Conservation (phyloP, 2,113 vertebrate species). For the Malurus cyaneus region DNA sequence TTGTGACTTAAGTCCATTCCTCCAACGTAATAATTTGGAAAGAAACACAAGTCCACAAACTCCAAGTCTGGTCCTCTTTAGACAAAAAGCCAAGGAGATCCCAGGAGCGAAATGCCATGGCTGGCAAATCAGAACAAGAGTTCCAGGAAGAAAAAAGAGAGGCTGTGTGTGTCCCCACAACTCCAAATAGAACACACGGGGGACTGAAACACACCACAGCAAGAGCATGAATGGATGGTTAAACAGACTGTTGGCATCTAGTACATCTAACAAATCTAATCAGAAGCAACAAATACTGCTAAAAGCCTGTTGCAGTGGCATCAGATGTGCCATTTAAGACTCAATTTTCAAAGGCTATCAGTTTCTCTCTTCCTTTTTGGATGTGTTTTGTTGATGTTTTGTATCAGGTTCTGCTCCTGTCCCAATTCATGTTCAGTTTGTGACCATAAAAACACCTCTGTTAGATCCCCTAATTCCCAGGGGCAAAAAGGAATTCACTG, state of each 20-base stretch:
- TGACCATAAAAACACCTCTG: not conserved
- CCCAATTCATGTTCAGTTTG: not conserved
- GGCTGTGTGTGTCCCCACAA: not conserved
- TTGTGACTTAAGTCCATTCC: not conserved
- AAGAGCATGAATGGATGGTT: slow-evolving; percentile 10
- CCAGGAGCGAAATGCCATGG: not conserved
- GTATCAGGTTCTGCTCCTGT: not conserved
- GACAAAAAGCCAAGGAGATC: not conserved
- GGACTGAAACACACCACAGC: not conserved
- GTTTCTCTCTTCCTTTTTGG: not conserved
- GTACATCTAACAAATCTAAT: slow-evolving; percentile 37
- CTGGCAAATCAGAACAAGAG: not conserved
- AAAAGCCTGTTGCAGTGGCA: not conserved
- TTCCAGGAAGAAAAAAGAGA: not conserved
- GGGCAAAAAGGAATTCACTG: not conserved
- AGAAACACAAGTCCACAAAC: not conserved
- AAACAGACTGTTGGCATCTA: slow-evolving; percentile 31
- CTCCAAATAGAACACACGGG: not conserved
- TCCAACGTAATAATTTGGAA: not conserved
- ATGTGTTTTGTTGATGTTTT: not conserved
- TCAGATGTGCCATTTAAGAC: not conserved
- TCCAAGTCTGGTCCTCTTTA: not conserved
- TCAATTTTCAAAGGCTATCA: not conserved
- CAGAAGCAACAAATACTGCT: slow-evolving; percentile 15
- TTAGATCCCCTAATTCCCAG: not conserved